Evolutionary conservation across 2,888 invertebrate genomes (phyloP).

Genomic region (Anoplius nigerrimus): DNA sequence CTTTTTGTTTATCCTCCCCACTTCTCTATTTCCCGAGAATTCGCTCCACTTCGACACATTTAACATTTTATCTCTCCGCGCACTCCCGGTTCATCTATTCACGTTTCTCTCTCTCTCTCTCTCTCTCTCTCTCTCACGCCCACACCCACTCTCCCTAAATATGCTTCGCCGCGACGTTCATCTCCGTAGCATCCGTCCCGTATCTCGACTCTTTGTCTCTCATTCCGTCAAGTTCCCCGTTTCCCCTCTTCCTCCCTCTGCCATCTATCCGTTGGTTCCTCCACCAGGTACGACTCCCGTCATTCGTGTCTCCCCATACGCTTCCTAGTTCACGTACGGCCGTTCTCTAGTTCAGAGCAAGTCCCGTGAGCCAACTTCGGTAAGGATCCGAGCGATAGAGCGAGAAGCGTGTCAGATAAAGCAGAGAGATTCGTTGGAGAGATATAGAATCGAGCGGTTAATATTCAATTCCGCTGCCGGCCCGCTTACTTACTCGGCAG

Average conservation of each 20-base stretch:
- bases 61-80: background rate
- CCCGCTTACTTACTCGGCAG: constrained; percentile 45
- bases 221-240: constrained; percentile 6
- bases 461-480: constrained; percentile 62
- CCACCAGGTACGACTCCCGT: too few species aligned
- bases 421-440: too few species aligned
- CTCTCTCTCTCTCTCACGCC: too few species aligned
- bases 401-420: background rate
- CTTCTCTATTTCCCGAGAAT: background rate
- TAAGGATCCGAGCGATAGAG: constrained; percentile 22
- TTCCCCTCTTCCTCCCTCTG: background rate
- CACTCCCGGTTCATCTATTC: background rate
- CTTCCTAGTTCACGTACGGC: too few species aligned
- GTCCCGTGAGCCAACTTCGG: constrained; percentile 50
- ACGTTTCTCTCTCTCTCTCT: background rate
- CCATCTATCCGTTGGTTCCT: too few species aligned
- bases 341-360: constrained; percentile 50
- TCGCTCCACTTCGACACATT: background rate
- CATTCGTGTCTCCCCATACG: constrained; percentile 15
- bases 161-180: constrained; percentile 6
- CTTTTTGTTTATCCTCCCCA: background rate
- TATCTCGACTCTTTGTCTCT: background rate
- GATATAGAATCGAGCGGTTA: constrained; percentile 47
- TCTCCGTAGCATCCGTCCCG: background rate
- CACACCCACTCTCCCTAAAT: background rate